Conservation (phyloP, 2,113 vertebrate genomes). For the Hiodon tergisus region DNA sequence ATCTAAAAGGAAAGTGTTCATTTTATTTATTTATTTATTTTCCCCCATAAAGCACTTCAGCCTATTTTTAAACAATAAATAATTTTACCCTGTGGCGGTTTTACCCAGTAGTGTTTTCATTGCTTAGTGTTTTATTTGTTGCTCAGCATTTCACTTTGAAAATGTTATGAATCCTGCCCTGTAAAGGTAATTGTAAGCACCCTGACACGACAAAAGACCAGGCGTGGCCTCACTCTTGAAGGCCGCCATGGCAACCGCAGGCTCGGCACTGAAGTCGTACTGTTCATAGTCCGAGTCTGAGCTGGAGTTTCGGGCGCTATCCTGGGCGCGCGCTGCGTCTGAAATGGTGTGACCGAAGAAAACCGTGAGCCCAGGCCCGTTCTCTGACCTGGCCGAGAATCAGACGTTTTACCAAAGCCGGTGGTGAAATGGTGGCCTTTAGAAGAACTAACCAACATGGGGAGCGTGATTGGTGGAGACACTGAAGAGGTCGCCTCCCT, state of each 20-base stretch:
- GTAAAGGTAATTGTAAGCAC: too few relatives aligned
- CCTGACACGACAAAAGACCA: too few relatives aligned
- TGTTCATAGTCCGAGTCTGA: slow-evolving; percentile 31
- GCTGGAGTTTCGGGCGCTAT: slow-evolving; percentile 12
- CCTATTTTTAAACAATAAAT: too few relatives aligned
- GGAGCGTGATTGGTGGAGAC: background rate
- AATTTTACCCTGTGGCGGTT: too few relatives aligned
- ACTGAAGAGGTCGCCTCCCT: background rate
- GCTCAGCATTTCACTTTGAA: too few relatives aligned
- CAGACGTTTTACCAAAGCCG: too few relatives aligned
- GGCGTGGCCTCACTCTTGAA: slow-evolving; percentile 12
- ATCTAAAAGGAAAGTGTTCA: slow-evolving; percentile 7
- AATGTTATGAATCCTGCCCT: too few relatives aligned
- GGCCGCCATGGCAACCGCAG: slow-evolving; percentile 10
- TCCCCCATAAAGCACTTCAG: background rate
- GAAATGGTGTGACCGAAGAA: too few relatives aligned
- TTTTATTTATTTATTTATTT: background rate
- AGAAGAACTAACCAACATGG: slow-evolving; percentile 11
- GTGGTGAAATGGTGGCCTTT: background rate
- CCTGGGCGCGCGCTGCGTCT: background rate
- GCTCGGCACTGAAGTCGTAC: slow-evolving; percentile 23
- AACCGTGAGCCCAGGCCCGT: too few relatives aligned
- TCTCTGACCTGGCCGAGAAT: too few relatives aligned
- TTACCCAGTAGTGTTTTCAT: too few relatives aligned
- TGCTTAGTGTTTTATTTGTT: too few relatives aligned